Base-by-base conservation (phyloP, 2,888 invertebrate genomes). In the Drosophila longiperda region DNA sequence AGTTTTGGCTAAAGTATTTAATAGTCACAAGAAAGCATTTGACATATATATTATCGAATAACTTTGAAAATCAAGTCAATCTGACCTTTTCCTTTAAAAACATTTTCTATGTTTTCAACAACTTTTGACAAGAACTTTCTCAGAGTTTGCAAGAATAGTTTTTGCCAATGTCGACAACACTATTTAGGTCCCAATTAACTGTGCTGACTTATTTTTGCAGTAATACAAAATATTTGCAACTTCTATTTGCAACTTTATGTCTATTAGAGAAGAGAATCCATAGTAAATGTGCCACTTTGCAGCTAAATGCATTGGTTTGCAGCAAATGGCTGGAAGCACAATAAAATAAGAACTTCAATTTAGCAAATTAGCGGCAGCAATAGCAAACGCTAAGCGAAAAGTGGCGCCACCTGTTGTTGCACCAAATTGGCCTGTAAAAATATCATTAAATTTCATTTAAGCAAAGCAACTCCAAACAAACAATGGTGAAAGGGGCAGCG, bases 391-490 rank as follows among this genome's bases (percentile, higher is more conserved):
- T 29, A 59, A 70, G 57, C 59, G 32, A 57, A 57, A 63, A 63
- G 59, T 52, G 57, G 52, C 65, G 45, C 42, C 85, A 89, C 87
- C 85, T 85, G 84, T 85, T 89, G 89, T 63, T 61, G 55, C 17
- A 26, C 60, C 62, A 69, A 64, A 63, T 77, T 82, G 70, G 72
- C 68, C 65, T 55, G 77, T 64, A 70, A 78, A 76, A 76, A 87
- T 83, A 84, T 82, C 89, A 84, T 85, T 85, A 87, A 85, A 85
- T 82, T 89, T 89, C 82, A 79, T 87, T 85, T 89, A 87, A 89
- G 87, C 84, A 64, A 59, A 61, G 65, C 73, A 62, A 76, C 23
- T 23, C 23, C 73, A 68, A 72, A 72, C 59, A 61, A 59, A 58
- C 53, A 53, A 48, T 54, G 42, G 54, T 36, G 45, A n/a, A 52